Base-by-base conservation (phyloP, 2,888 invertebrate species). In the Mamestra brassicae region DNA sequence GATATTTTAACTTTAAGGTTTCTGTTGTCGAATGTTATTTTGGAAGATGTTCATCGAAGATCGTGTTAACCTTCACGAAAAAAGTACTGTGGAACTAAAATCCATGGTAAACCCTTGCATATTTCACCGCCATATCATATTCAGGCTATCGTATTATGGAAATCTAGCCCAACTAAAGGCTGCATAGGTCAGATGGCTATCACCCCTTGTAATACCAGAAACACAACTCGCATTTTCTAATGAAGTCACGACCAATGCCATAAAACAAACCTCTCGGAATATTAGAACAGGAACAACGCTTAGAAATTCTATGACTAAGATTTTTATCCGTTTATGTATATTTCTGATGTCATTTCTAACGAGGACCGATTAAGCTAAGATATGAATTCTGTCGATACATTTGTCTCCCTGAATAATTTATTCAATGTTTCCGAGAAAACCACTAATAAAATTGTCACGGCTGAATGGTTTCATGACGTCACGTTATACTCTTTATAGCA, bases 221-320 rank as follows among this genome's bases (percentile, higher is more conserved):
- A 57, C 67, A 67, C 45, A 64, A 57, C 36, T 45, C 65, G 57
- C 26, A 65, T 72, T 78, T 72, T 57, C 38, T 80, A 83, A 80
- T 78, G 78, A 80, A 72, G 52, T 83, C 79, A 80, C 80, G 83
- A 83, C 78, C 26, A 47, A 67, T 45, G 17, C 77, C 62, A 70
- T 81, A 81, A 81, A 69, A 63, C 52, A 58, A 34, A 52, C n/a
- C 61, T 47, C 45, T 47, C 0, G 11, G 17, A 81, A 69, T 81
- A 75, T 66, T 54, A 77, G 74, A 75, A 60, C 75, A 63, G 34
- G 55, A 62, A 10, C 55, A 80, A 63, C n/a, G 10, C 54, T 66
- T 11, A 42, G 42, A 62, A 76, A 76, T 61, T 13, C 45, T 54
- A 13, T 8, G 26, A 38, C 34, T 45, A n/a, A 42, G 52, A 81